Conservation (phyloP, 2,888 invertebrate genomes). For the Hypselothyrea guttata region DNA sequence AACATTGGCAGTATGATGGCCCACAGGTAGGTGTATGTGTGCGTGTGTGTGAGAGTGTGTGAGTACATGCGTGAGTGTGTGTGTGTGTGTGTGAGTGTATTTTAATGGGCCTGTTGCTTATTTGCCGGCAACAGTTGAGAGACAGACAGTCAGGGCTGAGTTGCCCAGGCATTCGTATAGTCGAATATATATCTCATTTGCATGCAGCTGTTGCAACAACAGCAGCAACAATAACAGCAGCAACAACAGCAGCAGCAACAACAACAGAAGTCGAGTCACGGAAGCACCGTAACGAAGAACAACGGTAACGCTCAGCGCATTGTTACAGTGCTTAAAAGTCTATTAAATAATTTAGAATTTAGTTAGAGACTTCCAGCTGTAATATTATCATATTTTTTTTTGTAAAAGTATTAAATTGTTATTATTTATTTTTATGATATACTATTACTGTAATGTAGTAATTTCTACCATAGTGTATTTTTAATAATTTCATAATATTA, state of each 20-base stretch:
- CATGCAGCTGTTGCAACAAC: slow-evolving; percentile 49
- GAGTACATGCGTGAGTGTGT: slow-evolving; percentile 30
- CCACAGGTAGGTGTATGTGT: slow-evolving; percentile 39
- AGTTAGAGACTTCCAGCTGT: too few relatives aligned
- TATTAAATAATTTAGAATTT: too few relatives aligned
- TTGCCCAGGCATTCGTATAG: slow-evolving; percentile 11
- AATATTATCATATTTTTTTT: too few relatives aligned
- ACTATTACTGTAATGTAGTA: too few relatives aligned
- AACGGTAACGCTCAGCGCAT: slow-evolving; percentile 17
- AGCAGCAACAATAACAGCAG: slow-evolving; percentile 12
- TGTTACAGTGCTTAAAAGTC: slow-evolving; percentile 19
- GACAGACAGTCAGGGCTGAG: slow-evolving; percentile 20
- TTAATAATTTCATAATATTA: too few relatives aligned
- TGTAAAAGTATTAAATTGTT: too few relatives aligned
- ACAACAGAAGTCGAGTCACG: too few relatives aligned
- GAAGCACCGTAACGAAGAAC: slow-evolving; percentile 14
- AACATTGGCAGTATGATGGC: slow-evolving; percentile 8
- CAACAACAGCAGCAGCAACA: slow-evolving; percentile 16
- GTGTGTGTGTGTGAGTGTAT: slow-evolving; percentile 26
- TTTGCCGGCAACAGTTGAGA: slow-evolving; percentile 14
- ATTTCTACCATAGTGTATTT: too few relatives aligned
- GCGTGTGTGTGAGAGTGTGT: slow-evolving; percentile 2
- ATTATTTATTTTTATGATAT: too few relatives aligned
- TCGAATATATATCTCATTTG: slow-evolving; percentile 44
- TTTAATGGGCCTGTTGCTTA: slow-evolving; percentile 32